phyloP scores from a whole-genome alignment of 2,888 invertebrate species.

The Balanococcus diminutus region DNA sequence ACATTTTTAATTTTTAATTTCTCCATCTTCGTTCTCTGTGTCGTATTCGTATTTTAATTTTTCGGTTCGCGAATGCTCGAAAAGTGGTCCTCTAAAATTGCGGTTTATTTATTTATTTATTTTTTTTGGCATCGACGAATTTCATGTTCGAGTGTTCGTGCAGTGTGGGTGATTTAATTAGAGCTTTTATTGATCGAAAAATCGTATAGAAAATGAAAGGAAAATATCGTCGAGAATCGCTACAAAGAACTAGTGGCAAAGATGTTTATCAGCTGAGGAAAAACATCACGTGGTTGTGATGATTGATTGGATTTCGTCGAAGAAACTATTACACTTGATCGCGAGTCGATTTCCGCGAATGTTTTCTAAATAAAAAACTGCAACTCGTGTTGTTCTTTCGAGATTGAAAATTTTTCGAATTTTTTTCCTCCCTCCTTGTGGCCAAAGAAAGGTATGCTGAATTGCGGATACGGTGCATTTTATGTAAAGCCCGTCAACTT shows the following conservation, averaged over 20 bases:
- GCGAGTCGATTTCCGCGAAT: background rate
- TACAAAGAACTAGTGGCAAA: too few species aligned
- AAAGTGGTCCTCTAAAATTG: too few species aligned
- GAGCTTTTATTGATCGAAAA: too few species aligned
- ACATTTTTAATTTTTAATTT: background rate
- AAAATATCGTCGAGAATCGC: too few species aligned
- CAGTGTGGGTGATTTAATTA: too few species aligned
- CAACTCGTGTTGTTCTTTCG: background rate
- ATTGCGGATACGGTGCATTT: background rate
- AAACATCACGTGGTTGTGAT: background rate
- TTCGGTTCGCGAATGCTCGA: background rate
- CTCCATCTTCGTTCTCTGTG: background rate
- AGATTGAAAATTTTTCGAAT: background rate
- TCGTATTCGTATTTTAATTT: background rate
- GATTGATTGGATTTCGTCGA: background rate
- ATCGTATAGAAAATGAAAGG: too few species aligned
- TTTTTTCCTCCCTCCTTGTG: background rate
- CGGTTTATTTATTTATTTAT: too few species aligned
- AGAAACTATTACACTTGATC: too few species aligned
- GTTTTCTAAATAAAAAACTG: background rate
- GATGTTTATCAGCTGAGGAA: background rate
- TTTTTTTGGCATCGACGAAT: too few species aligned
- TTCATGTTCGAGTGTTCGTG: too few species aligned
- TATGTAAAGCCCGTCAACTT: background rate
- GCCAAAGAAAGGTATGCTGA: background rate